phyloP scores from a whole-genome alignment of 2,888 invertebrate species.

The Griposia aprilina region DNA sequence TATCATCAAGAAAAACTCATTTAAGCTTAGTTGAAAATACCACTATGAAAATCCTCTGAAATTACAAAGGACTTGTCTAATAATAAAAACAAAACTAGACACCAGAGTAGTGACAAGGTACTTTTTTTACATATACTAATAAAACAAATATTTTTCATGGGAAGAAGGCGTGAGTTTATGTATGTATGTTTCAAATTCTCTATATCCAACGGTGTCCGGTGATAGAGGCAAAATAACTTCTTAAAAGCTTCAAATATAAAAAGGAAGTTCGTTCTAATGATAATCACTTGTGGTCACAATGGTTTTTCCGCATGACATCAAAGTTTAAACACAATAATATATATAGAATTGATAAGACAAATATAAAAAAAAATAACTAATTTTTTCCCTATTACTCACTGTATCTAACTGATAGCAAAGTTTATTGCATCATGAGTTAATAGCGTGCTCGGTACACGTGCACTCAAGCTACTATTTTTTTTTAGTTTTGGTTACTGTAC shows the following conservation, averaged over 20 bases:
- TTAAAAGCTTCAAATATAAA: slow-evolving; percentile 4
- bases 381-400: slow-evolving; percentile 59
- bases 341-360: slow-evolving; percentile 42
- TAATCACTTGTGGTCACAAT: slow-evolving; percentile 16
- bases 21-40: neutral
- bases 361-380: slow-evolving; percentile 21
- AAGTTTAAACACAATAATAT: slow-evolving; percentile 41
- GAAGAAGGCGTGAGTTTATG: too few species aligned
- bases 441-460: slow-evolving; percentile 58
- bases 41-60: too few species aligned
- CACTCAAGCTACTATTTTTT: slow-evolving; percentile 48
- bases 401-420: slow-evolving; percentile 63
- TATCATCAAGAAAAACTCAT: neutral
- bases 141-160: too few species aligned
- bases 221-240: slow-evolving; percentile 1
- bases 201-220: neutral
- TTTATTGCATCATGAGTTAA: slow-evolving; percentile 65
- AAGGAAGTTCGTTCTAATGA: neutral
- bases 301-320: slow-evolving; percentile 42
- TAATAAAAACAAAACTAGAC: neutral
- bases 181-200: neutral
- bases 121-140: neutral
- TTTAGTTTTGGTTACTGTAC: slow-evolving; percentile 56
- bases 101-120: neutral
- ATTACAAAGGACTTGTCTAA: neutral